Conservation (phyloP, 1,140 invertebrate genomes). For the Cotesia glomerata region DNA sequence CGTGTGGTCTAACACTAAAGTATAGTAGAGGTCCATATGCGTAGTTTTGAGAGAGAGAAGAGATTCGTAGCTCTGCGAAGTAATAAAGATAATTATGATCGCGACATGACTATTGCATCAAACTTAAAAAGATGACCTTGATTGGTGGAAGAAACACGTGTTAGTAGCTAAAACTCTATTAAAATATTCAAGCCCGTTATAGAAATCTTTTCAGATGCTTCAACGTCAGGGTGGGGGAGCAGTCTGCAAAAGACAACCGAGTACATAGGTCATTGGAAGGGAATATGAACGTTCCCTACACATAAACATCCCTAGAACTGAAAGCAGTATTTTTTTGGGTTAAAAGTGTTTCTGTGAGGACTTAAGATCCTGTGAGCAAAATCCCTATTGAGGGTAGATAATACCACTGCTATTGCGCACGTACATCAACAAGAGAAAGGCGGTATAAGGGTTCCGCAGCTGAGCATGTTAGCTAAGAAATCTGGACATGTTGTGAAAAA, state of each 20-base stretch:
- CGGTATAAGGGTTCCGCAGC: conserved; percentile 3
- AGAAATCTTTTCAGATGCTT: too few species aligned
- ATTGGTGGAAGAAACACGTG: too few species aligned
- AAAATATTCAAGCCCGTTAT: too few species aligned
- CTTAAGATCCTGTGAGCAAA: conserved; percentile 1
- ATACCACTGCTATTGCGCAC: conserved; percentile 26
- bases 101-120: too few species aligned
- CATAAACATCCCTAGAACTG: conserved; percentile 30
- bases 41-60: conserved; percentile 16
- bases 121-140: too few species aligned
- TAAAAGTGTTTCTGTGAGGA: conserved; percentile 27
- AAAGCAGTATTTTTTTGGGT: conserved; percentile 21
- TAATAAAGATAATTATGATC: conserved; percentile 24
- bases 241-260: conserved; percentile 6
- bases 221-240: too few species aligned
- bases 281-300: conserved; percentile 16
- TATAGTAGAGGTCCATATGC: conserved; percentile 8
- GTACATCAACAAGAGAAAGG: conserved; percentile 24
- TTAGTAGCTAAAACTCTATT: too few species aligned
- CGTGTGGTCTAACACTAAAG: not conserved
- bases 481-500: conserved; percentile 30
- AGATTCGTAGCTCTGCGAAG: conserved; percentile 10
- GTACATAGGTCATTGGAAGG: conserved; percentile 27
- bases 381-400: conserved; percentile 15
- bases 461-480: conserved; percentile 24